These are phyloP conservation scores for Tenthredo livida DNA, from an alignment of 2,888 invertebrate genomes.

Conservation along the genomic window DNA sequence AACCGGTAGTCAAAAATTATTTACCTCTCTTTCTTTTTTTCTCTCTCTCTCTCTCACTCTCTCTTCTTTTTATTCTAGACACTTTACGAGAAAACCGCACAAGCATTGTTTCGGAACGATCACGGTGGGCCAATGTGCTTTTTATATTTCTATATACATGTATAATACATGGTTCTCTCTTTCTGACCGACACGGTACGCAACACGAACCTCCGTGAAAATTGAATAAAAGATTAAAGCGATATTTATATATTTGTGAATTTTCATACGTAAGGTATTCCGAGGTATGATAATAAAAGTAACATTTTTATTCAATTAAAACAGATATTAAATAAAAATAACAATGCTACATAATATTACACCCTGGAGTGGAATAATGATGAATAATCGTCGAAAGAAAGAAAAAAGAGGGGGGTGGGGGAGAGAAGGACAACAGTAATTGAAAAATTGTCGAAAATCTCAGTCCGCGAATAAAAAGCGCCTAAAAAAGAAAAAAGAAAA, in stretches of 20 bases:
- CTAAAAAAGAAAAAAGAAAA: not conserved
- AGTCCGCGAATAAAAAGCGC: not conserved
- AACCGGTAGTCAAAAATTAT: conserved; percentile 30
- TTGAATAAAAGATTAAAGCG: not conserved
- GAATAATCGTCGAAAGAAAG: not conserved
- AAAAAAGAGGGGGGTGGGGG: too few species aligned
- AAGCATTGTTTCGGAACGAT: conserved; percentile 16
- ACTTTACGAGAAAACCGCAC: conserved; percentile 43
- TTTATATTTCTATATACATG: not conserved
- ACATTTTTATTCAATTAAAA: conserved; percentile 1
- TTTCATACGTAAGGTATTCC: not conserved
- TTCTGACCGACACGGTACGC: not conserved
- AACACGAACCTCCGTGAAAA: not conserved
- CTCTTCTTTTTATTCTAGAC: not conserved
- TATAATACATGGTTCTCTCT: not conserved
- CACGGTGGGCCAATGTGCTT: conserved; percentile 29
- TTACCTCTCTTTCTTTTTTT: not conserved
- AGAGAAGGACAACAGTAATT: not conserved
- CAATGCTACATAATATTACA: not conserved
- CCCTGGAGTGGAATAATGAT: not conserved
- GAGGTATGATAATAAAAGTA: not conserved
- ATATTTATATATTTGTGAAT: not conserved
- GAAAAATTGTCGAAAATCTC: not conserved
- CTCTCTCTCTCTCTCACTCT: not conserved
- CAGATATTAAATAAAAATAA: not conserved